phyloP scores from a whole-genome alignment of 2,113 vertebrate genomes.

The Shinisaurus crocodilurus region DNA sequence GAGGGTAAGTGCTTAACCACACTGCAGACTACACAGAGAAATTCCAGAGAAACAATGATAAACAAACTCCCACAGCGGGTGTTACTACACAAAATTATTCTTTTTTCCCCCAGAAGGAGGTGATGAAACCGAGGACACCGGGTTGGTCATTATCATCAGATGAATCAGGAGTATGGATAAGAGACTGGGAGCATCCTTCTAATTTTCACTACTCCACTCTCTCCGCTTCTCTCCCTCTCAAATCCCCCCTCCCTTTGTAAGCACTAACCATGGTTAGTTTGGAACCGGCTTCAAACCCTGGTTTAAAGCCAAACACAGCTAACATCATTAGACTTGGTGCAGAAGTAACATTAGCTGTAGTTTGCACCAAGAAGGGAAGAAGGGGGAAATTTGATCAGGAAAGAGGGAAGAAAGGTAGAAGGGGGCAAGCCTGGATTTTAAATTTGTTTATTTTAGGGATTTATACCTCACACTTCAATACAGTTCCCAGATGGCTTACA shows the following conservation, averaged over 20 bases:
- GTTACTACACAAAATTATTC: constrained; percentile 67
- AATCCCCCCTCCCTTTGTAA: background rate
- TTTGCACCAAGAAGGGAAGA: background rate
- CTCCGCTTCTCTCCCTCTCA: too few relatives aligned
- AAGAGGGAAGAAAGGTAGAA: background rate
- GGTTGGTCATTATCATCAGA: constrained; percentile 61
- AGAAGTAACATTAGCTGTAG: background rate
- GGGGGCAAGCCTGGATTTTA: background rate
- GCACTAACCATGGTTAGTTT: background rate
- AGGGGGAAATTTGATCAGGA: background rate
- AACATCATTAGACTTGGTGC: background rate
- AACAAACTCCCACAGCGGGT: constrained; percentile 55
- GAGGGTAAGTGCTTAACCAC: background rate
- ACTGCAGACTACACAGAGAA: background rate
- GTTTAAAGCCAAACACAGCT: background rate
- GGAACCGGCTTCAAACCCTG: background rate
- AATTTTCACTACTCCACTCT: background rate
- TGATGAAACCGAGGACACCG: constrained; percentile 56
- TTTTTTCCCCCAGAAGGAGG: constrained; percentile 52
- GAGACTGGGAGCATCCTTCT: background rate
- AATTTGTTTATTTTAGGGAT: background rate
- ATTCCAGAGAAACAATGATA: constrained; percentile 53
- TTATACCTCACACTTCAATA: background rate
- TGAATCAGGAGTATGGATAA: background rate
- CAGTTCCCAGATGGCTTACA: background rate